Base-by-base conservation (phyloP, 2,113 vertebrate species). In the Sturnus vulgaris region DNA sequence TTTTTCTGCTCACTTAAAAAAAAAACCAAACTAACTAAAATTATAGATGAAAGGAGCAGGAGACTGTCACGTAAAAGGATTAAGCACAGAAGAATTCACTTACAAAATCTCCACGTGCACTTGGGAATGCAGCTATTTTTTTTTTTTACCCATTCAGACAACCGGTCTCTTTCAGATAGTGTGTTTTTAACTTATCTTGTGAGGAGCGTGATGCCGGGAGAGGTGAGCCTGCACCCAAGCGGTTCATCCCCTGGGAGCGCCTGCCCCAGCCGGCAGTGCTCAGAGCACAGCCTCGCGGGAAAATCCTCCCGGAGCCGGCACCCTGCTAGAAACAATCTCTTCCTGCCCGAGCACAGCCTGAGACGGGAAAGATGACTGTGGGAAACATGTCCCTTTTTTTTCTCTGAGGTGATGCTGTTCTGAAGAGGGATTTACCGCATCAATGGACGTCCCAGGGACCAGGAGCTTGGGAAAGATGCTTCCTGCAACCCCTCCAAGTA, bases 121-220 rank as follows among this genome's bases (percentile, higher is more conserved):
- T 86, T 68, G 57, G 31, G 76, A 81, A 83, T 2, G 9, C 2
- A 1, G 49, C 25, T 64, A 12, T 30, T 52, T 30, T 83, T 61
- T 39, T 39, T 31, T 93, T 68, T 61, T 33, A 52, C n/a, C 33
- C 10, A 4, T 61, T 70, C 2, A 9, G 25, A 60, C 1, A 7
- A 6, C 17, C 33, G 61, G 46, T 92, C 27, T 19, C 47, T 90
- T 75, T 86, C 46, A 78, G 79, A 77, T 66, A 83, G 44, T 46
- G 63, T 9, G 39, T 15, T 86, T 91, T 85, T 68, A n/a, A 33
- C 61, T 56, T 18, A 15, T 47, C 37, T 46, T 35, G 17, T 46
- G 47, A 25, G 63, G 15, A 86, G 16, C 1, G 0, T 0, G 12
- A 49, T 49, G 70, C 42, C 0, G 2, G 22, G 13, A 88, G 39